A percentile compares a stretch with the other conserved stretches of the same genome.
phyloP scores from a whole-genome alignment of 1,140 invertebrate species.

The Dreissena polymorpha region DNA sequence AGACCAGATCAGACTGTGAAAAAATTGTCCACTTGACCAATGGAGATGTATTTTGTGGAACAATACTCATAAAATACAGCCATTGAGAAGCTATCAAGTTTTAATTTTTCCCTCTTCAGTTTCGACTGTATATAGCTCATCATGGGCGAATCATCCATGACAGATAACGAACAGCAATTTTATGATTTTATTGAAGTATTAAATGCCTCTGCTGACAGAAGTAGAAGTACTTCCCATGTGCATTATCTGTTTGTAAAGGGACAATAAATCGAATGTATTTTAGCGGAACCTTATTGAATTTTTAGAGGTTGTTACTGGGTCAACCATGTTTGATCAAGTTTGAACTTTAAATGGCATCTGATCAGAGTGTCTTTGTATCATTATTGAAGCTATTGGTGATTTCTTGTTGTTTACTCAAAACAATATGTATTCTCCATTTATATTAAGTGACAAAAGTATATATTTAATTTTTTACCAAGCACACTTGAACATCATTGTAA shows the following conservation, averaged over 20 bases:
- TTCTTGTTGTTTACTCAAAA: too few relatives aligned
- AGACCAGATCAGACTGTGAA: too few relatives aligned
- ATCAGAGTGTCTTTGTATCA: too few relatives aligned
- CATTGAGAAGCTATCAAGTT: neutral
- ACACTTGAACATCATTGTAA: too few relatives aligned
- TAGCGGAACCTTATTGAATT: too few relatives aligned
- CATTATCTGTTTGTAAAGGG: neutral
- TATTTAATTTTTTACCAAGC: too few relatives aligned
- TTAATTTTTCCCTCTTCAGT: constrained; percentile 5
- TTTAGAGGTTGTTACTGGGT: too few relatives aligned
- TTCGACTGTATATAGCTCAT: neutral
- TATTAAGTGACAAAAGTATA: too few relatives aligned
- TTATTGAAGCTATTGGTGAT: too few relatives aligned
- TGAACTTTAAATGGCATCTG: too few relatives aligned
- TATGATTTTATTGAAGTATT: constrained; percentile 11
- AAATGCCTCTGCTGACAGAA: neutral
- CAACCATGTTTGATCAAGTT: too few relatives aligned
- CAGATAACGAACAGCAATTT: neutral
- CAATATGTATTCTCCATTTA: too few relatives aligned
- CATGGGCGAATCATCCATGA: neutral
- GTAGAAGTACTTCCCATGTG: neutral
- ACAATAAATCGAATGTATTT: neutral
- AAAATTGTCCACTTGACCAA: neutral
- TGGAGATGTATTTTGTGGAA: neutral
- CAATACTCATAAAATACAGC: neutral